phyloP scores from a whole-genome alignment of 1,140 invertebrate genomes.

The Eciton burchellii region DNA sequence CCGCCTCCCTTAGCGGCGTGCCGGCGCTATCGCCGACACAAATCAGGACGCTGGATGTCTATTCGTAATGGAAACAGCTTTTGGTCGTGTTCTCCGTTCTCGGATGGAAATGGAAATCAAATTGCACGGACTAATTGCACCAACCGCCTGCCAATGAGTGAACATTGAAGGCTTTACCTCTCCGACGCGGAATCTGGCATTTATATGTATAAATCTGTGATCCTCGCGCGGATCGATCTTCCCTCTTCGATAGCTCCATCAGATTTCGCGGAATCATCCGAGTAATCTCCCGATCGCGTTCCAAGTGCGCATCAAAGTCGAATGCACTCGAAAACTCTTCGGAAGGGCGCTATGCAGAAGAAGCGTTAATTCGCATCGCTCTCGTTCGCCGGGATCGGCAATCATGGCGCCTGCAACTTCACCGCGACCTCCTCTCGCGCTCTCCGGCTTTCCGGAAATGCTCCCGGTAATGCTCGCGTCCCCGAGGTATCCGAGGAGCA shows the following conservation, averaged over 20 bases:
- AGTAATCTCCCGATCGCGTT: background rate
- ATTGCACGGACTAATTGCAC: constrained; percentile 38
- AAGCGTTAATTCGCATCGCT: no score
- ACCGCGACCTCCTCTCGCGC: background rate
- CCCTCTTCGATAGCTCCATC: background rate
- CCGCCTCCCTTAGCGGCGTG: constrained; percentile 26
- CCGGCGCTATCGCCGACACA: constrained; percentile 42
- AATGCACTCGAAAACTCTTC: no score
- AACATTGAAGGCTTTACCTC: constrained; percentile 39
- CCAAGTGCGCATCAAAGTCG: no score
- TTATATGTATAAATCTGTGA: no score
- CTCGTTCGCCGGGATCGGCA: background rate
- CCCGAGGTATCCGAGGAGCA: constrained; percentile 52
- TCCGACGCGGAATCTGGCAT: background rate
- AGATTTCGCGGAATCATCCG: constrained; percentile 1
- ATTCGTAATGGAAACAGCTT: constrained; percentile 55
- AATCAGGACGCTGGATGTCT: constrained; percentile 36
- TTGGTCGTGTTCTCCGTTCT: constrained; percentile 41
- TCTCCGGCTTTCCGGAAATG: constrained; percentile 37
- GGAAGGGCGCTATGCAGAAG: no score
- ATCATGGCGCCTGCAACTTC: constrained; percentile 38
- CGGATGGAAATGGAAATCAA: constrained; percentile 55
- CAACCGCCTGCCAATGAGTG: constrained; percentile 35
- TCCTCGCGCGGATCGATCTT: no score
- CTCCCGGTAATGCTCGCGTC: background rate